Base-by-base conservation (phyloP, 2,888 invertebrate species). In the Cenopis cana region DNA sequence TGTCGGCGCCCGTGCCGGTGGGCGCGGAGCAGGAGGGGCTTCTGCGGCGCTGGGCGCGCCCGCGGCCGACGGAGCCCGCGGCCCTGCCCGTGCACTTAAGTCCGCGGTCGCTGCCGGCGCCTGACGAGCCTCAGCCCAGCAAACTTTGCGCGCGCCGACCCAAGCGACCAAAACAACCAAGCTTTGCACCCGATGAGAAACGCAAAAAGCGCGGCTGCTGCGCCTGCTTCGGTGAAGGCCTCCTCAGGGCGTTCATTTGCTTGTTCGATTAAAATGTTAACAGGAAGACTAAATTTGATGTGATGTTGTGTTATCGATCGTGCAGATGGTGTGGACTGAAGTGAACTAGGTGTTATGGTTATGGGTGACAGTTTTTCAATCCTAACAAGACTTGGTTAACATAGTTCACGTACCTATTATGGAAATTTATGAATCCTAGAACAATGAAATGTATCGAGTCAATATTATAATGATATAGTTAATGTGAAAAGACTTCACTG, bases 231-330 rank as follows among this genome's bases (percentile, higher is more conserved):
- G 91, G 93, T 46, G 93, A 94, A 59, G 91, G 93, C 29, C 82
- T 94, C 6, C 80, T 94, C 59, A 85, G 94, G 70, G 94, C 93
- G 17, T 87, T 94, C 52, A 90, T 94, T 76, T 94, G 94, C 79
- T 81, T 94, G 64, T 94, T 94, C 77, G 94, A 94, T 83, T 94
- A 87, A 94, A 36, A 20, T 52, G 78, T 78, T 14, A 52, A 46
- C 68, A 41, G n/a, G 12, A n/a, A 54, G 71, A 68, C 66, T 74
- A 59, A 69, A 73, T 17, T 54, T 38, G 20, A 69, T 64, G 61
- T 71, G 55, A 60, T 55, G 55, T 55, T 71, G 61, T 66, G 66
- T 71, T 71, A 71, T 71, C 66, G 66, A 71, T 66, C 54, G 59
- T 64, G 65, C 52, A n/a, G 46, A 33, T 54, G 71, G 66, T 17